Evolutionary conservation across 2,888 invertebrate species (phyloP).

Genomic region (Scaptomyza reducta): DNA sequence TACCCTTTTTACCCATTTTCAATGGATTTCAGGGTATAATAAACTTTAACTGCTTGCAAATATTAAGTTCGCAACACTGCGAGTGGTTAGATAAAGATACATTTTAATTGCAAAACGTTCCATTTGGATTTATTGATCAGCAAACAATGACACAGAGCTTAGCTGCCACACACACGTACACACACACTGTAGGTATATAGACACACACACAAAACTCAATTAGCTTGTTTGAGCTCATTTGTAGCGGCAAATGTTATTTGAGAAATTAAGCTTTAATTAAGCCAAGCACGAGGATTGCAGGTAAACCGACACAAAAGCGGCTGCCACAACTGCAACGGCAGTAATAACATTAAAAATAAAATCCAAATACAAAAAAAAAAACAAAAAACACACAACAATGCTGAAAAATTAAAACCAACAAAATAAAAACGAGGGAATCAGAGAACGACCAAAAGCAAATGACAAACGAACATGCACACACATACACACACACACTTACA

Average conservation of each 20-base stretch:
- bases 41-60: conserved; percentile 18
- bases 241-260: conserved; percentile 65
- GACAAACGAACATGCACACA: conserved; percentile 55
- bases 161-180: conserved; percentile 3
- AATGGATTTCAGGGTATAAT: no score
- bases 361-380: neutral
- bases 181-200: neutral
- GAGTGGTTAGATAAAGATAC: conserved; percentile 10
- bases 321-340: conserved; percentile 45
- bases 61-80: conserved; percentile 5
- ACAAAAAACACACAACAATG: conserved; percentile 29
- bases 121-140: conserved; percentile 53
- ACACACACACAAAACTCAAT: conserved; percentile 53
- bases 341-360: conserved; percentile 65
- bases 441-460: conserved; percentile 61
- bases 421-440: conserved; percentile 37
- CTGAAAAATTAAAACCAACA: conserved; percentile 56
- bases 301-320: conserved; percentile 56
- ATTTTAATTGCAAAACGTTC: conserved; percentile 34
- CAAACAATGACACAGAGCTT: conserved; percentile 27
- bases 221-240: conserved; percentile 72
- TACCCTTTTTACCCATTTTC: no score
- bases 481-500: conserved; percentile 23
- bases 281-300: conserved; percentile 60
- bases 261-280: conserved; percentile 77